Evolutionary conservation across 2,113 vertebrate species (phyloP), one percentile per base, ranked within the genome.

Genomic region (Alaudala cheleensis): DNA sequence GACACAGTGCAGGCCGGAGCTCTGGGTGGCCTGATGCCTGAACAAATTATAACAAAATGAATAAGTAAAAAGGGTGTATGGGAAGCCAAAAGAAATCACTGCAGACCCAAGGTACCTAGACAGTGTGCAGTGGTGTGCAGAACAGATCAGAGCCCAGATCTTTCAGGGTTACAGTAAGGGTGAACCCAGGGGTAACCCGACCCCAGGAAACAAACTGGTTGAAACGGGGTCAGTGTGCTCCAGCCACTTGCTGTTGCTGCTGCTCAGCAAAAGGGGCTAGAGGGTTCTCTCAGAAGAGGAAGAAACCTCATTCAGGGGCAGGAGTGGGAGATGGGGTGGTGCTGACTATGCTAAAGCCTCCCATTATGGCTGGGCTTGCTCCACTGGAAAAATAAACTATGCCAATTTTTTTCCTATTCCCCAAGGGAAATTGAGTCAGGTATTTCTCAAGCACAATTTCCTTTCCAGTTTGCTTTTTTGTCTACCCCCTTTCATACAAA

Each of bases 401-500:
- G 17, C 0, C 4, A 37, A 2, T 21, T 42, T 86, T 45, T 88
- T 66, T 62, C 9, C 14, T 3, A 1, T 6, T 77, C 11, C 5
- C 6, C 23, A 33, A 19, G 4, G 12, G 5, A 81, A 84, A 94
- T 3, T 3, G 11, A 9, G 19, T 66, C 12, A n/a, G 6, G 4
- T 4, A 11, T 73, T 65, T 61, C 49, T 29, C 29, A 81, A 16
- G 7, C 6, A 3, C 3, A 49, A 5, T 28, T 80, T 76, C 50
- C 12, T 57, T 40, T 44, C 44, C 45, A 39, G 3, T 8, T 3
- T 72, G 2, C 7, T 53, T 29, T 40, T 33, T 65, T 28, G 6
- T 39, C 18, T 34, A 10, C 0, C 0, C 2, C 1, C 1, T 76
- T 86, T 71, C 10, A 18, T 23, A 6, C 3, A 7, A 0, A 58